Percentiles rank a stretch among this genome's conserved stretches.
Evolutionary conservation across 2,888 invertebrate genomes (phyloP).

Genomic region (Pyrrhia umbra): DNA sequence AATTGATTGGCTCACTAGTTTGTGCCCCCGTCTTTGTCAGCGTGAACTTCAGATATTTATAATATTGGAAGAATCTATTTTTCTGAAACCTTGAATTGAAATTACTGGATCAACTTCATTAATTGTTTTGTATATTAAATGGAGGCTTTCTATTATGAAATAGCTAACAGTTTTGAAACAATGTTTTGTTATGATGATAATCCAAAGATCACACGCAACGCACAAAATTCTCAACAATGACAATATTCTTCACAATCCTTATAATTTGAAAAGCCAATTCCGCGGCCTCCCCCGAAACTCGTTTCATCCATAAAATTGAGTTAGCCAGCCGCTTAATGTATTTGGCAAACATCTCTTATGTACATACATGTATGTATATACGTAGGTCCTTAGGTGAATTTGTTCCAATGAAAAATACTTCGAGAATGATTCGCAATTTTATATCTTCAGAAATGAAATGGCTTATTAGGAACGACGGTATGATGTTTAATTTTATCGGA

Average conservation of each 20-base stretch:
- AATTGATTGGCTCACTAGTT: too few species aligned
- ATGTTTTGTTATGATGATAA: too few species aligned
- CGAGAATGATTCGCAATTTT: conserved; percentile 50
- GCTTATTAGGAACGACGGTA: conserved; percentile 32
- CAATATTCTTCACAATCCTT: conserved; percentile 60
- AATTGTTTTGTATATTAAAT: too few species aligned
- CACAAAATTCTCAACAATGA: conserved; percentile 51
- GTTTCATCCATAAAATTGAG: conserved; percentile 82
- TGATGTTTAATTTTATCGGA: conserved; percentile 51
- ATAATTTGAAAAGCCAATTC: conserved; percentile 75
- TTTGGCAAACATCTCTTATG: conserved; percentile 78
- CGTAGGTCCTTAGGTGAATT: conserved; percentile 19
- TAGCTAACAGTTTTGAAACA: too few species aligned
- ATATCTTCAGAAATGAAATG: conserved; percentile 46
- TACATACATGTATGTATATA: conserved; percentile 14
- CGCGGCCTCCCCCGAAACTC: conserved; percentile 70
- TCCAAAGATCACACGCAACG: conserved; percentile 20
- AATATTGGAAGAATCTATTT: too few species aligned
- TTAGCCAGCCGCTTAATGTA: conserved; percentile 80
- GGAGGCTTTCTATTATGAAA: too few species aligned
- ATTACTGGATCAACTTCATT: too few species aligned
- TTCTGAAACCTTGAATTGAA: too few species aligned
- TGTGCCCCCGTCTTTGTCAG: too few species aligned
- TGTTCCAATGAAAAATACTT: conserved; percentile 51
- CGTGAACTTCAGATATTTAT: too few species aligned